Conservation (phyloP, 2,888 invertebrate genomes). For the Eristalis pertinax region DNA sequence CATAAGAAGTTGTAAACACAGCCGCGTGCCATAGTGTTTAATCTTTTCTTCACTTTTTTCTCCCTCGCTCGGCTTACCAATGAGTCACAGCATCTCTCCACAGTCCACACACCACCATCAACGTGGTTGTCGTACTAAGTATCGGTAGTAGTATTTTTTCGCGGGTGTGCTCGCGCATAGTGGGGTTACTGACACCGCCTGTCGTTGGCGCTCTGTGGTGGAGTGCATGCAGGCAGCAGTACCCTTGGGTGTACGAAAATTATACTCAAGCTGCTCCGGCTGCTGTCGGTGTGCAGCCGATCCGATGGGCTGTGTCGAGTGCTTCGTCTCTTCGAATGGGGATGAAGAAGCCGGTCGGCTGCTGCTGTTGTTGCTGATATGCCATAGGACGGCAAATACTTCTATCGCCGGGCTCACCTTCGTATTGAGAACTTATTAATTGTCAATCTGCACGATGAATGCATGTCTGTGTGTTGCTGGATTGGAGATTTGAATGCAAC, state of each 20-base stretch:
- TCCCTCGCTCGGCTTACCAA: background rate
- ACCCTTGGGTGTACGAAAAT: slow-evolving; percentile 51
- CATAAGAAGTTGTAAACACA: slow-evolving; percentile 38
- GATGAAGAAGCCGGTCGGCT: slow-evolving; percentile 10
- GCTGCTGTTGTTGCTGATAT: too few species aligned
- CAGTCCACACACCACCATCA: slow-evolving; percentile 6
- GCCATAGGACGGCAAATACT: slow-evolving; percentile 22
- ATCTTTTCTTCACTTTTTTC: slow-evolving; percentile 6
- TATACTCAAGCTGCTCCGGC: slow-evolving; percentile 1
- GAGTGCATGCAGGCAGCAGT: slow-evolving; percentile 36
- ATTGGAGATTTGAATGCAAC: slow-evolving; percentile 27
- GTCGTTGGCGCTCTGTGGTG: slow-evolving; percentile 21
- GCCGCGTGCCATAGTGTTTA: slow-evolving; percentile 8
- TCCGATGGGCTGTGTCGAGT: slow-evolving; percentile 28
- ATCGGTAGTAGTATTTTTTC: slow-evolving; percentile 54
- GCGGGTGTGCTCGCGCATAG: slow-evolving; percentile 39
- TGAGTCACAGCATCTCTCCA: slow-evolving; percentile 52
- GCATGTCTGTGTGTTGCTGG: background rate
- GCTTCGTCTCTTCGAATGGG: slow-evolving; percentile 16
- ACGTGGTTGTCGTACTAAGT: slow-evolving; percentile 53
- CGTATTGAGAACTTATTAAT: slow-evolving; percentile 56
- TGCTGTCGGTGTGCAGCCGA: slow-evolving; percentile 22
- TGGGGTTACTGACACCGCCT: slow-evolving; percentile 68
- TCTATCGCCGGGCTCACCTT: slow-evolving; percentile 11
- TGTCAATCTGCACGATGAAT: slow-evolving; percentile 33